Conservation (phyloP, 2,888 invertebrate species). For the Athetis lepigone region DNA sequence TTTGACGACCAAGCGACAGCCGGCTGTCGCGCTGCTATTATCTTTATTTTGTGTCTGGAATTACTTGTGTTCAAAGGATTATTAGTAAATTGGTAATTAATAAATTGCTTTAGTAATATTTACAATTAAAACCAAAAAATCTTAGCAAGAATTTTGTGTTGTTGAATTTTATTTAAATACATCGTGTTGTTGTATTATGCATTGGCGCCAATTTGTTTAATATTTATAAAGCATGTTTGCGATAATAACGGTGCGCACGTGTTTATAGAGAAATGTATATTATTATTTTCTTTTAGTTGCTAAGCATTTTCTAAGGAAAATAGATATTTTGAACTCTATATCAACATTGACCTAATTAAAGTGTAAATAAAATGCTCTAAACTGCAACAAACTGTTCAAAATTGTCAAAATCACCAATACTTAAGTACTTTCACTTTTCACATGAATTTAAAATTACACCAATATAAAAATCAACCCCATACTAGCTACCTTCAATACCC, state of each 20-base stretch:
- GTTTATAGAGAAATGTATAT: constrained; percentile 12
- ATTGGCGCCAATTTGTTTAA: constrained; percentile 24
- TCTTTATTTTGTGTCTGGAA: no score
- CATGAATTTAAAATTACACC: not conserved
- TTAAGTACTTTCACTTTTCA: not conserved
- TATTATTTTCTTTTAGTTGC: constrained; percentile 2
- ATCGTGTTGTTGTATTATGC: not conserved
- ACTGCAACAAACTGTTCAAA: not conserved
- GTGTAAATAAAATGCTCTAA: no score
- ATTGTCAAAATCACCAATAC: not conserved
- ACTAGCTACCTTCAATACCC: not conserved
- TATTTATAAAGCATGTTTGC: constrained; percentile 25
- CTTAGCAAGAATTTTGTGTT: constrained; percentile 11
- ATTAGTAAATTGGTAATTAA: no score
- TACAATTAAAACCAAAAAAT: no score
- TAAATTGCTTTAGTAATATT: no score
- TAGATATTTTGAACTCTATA: no score
- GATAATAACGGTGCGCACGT: constrained; percentile 22
- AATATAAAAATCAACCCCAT: not conserved
- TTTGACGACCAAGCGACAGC: no score
- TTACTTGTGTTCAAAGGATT: no score
- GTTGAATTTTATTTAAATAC: constrained; percentile 6
- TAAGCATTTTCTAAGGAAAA: not conserved
- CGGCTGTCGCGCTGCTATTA: no score
- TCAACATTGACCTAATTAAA: no score